Percentiles rank a stretch among this genome's conserved stretches.
phyloP scores from a whole-genome alignment of 1,140 invertebrate species.

The Micrasema minimum region DNA sequence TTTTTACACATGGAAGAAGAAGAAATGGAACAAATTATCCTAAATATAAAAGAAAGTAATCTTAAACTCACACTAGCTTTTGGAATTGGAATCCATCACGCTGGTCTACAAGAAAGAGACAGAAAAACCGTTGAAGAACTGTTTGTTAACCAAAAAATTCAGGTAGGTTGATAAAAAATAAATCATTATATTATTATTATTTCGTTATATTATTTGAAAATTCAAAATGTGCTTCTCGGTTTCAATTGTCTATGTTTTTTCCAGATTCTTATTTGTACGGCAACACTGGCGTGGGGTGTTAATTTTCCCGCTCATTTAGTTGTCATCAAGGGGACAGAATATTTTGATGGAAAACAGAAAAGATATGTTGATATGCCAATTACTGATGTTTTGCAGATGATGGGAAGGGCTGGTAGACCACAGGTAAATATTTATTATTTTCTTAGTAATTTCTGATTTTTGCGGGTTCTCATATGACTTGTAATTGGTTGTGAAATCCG shows the following conservation, averaged over 20 bases:
- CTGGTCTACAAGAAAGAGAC: constrained; percentile 92
- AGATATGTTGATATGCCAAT: constrained; percentile 99
- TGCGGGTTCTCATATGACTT: too few relatives aligned
- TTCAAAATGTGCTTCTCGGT: background rate
- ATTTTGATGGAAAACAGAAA: constrained; percentile 96
- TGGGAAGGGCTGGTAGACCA: constrained; percentile 96
- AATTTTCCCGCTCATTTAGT: constrained; percentile 91
- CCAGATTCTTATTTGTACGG: constrained; percentile 94
- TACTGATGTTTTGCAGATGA: constrained; percentile 99
- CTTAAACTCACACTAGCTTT: constrained; percentile 94
- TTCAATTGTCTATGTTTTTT: background rate
- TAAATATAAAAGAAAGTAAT: constrained; percentile 88
- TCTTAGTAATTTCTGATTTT: background rate
- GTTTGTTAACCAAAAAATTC: constrained; percentile 97
- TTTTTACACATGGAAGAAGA: constrained; percentile 91
- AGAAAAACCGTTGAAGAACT: constrained; percentile 92
- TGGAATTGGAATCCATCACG: constrained; percentile 99
- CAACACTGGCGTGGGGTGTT: constrained; percentile 98
- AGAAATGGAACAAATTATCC: constrained; percentile 82
- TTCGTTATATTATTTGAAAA: background rate
- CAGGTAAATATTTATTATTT: constrained; percentile 59
- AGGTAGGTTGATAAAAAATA: constrained; percentile 70
- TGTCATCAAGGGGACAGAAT: constrained; percentile 90
- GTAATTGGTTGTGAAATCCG: too few relatives aligned
- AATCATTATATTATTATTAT: background rate